These are phyloP conservation scores for Lasioglossum calceatum DNA, from an alignment of 2,888 invertebrate genomes.

Conservation along the genomic window DNA sequence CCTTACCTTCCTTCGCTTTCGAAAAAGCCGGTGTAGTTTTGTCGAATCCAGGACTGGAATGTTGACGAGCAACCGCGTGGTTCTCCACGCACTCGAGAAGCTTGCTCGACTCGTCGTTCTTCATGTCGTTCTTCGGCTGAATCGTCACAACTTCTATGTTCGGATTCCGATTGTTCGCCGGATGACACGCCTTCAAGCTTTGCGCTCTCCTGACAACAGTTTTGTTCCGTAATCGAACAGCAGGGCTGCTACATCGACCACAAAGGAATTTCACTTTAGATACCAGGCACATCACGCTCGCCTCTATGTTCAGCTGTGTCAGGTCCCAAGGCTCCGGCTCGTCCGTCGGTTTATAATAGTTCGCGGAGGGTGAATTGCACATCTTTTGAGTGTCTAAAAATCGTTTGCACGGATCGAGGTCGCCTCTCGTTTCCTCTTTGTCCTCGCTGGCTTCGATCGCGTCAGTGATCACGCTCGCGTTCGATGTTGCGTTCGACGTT, in stretches of 20 bases:
- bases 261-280: conserved; percentile 93
- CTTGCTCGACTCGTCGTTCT: conserved; percentile 80
- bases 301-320: conserved; percentile 94
- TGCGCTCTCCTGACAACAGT: conserved; percentile 76
- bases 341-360: conserved; percentile 92
- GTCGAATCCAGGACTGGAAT: conserved; percentile 69
- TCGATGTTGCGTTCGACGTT: not conserved
- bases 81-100: conserved; percentile 72
- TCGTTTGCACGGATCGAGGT: conserved; percentile 81
- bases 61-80: conserved; percentile 60
- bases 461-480: not conserved
- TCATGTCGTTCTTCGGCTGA: conserved; percentile 80
- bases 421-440: conserved; percentile 78
- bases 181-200: conserved; percentile 74
- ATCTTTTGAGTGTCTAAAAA: conserved; percentile 86
- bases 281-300: conserved; percentile 93
- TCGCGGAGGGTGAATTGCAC: conserved; percentile 90
- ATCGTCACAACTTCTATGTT: conserved; percentile 78
- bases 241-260: conserved; percentile 90
- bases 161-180: conserved; percentile 63
- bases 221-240: conserved; percentile 87
- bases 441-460: conserved; percentile 67
- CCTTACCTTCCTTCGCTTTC: conserved; percentile 82
- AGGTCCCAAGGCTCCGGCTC: conserved; percentile 95
- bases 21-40: conserved; percentile 78